Percentiles rank a stretch among this genome's conserved stretches.
Evolutionary conservation across 37 sponge, comb jelly and placozoan species (phyloP).

Genomic region (Ianthella basta): DNA sequence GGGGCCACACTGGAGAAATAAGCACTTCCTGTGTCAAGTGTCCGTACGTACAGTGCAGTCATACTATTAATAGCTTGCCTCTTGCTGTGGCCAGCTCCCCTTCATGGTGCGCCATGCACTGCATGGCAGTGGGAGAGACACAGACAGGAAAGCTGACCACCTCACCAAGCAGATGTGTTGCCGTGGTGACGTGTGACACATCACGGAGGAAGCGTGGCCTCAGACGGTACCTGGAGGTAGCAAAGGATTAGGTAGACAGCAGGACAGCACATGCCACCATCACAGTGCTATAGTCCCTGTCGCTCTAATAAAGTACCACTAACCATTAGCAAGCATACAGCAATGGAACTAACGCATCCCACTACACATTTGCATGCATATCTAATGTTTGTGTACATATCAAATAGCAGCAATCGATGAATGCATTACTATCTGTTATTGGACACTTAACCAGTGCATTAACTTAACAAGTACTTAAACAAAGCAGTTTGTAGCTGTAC

Average conservation of each 20-base stretch:
- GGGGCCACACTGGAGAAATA: no score
- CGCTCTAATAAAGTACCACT: no score
- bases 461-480: no score
- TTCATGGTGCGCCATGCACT: slow-evolving; percentile 85
- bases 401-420: no score
- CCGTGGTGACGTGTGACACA: slow-evolving; percentile 58
- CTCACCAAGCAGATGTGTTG: slow-evolving; percentile 62
- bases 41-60: neutral
- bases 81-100: slow-evolving; percentile 88
- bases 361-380: no score
- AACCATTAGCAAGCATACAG: no score
- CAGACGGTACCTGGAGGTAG: slow-evolving; percentile 59
- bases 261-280: neutral
- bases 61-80: slow-evolving; percentile 51
- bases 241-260: neutral
- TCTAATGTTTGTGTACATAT: no score
- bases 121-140: slow-evolving; percentile 92
- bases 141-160: slow-evolving; percentile 75
- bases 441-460: no score
- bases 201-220: slow-evolving; percentile 77
- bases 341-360: no score
- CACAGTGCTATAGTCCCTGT: neutral
- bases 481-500: no score
- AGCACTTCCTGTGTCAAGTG: no score
- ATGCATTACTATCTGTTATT: no score